Percentiles rank a stretch among this genome's conserved stretches.
Evolutionary conservation across 2,888 invertebrate genomes (phyloP).

Genomic region (Hypsopygia costalis): DNA sequence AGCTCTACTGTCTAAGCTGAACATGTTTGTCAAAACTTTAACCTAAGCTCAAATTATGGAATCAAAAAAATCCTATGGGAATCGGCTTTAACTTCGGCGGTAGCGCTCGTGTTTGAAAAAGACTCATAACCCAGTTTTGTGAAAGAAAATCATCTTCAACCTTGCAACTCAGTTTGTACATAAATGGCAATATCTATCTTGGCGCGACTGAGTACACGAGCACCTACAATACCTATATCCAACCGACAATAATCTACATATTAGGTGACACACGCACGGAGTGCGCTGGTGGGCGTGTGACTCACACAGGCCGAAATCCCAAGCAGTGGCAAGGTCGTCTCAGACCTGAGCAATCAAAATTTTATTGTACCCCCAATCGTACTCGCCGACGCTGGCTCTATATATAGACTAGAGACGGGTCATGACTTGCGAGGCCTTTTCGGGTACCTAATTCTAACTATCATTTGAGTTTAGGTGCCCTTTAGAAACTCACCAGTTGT

Average conservation of each 20-base stretch:
- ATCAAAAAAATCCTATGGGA: too few relatives aligned
- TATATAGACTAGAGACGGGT: conserved; percentile 35
- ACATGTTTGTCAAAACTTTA: too few relatives aligned
- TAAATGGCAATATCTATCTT: conserved; percentile 1
- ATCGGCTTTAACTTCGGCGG: too few relatives aligned
- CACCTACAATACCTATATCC: not conserved
- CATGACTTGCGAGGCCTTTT: conserved; percentile 30
- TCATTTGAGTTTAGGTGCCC: too few relatives aligned
- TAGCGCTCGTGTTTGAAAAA: too few relatives aligned
- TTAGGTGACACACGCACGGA: conserved; percentile 18
- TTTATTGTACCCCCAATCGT: conserved; percentile 27
- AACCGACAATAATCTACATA: conserved; percentile 13
- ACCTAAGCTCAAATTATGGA: too few relatives aligned
- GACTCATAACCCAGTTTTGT: too few relatives aligned
- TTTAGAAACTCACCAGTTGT: too few relatives aligned
- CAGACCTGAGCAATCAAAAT: conserved; percentile 41
- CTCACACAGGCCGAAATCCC: conserved; percentile 22
- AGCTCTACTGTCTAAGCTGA: too few relatives aligned
- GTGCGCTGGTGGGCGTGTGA: conserved; percentile 19
- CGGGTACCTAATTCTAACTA: conserved; percentile 20
- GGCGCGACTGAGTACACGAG: not conserved
- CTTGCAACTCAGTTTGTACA: not conserved
- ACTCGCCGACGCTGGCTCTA: conserved; percentile 22
- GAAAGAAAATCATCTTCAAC: too few relatives aligned
- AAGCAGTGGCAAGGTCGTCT: conserved; percentile 28